Conservation (phyloP, 1,140 invertebrate species). For the Drosophila ficusphila region DNA sequence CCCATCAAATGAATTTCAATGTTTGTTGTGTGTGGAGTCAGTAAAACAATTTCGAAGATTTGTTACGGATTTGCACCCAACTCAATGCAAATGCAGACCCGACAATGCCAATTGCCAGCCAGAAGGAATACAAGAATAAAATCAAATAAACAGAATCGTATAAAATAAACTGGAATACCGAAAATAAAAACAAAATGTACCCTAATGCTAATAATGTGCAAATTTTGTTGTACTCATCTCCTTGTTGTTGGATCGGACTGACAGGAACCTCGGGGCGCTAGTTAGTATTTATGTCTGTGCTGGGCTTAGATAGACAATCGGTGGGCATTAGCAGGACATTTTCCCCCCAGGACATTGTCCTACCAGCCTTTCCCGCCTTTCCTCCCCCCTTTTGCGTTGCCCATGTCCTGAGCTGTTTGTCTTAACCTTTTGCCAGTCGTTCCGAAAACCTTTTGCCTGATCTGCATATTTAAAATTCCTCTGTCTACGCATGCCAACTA, state of each 20-base stretch:
- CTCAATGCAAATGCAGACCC: slow-evolving; percentile 43
- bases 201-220: slow-evolving; percentile 74
- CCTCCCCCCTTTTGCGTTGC: neutral
- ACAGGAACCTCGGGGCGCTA: slow-evolving; percentile 48
- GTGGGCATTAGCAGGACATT: slow-evolving; percentile 49
- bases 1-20: slow-evolving; percentile 68
- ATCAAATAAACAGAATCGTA: slow-evolving; percentile 33
- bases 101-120: slow-evolving; percentile 26
- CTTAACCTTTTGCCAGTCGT: slow-evolving; percentile 52
- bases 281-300: slow-evolving; percentile 60
- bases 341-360: slow-evolving; percentile 32
- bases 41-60: slow-evolving; percentile 73
- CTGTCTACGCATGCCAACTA: slow-evolving; percentile 49
- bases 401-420: slow-evolving; percentile 39
- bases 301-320: slow-evolving; percentile 47
- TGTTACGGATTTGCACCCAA: slow-evolving; percentile 73
- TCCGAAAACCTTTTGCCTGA: slow-evolving; percentile 59
- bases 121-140: slow-evolving; percentile 23
- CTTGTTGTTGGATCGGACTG: slow-evolving; percentile 1
- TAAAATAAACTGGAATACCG: slow-evolving; percentile 27
- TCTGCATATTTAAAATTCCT: slow-evolving; percentile 71
- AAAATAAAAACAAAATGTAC: slow-evolving; percentile 64
- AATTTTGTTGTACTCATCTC: slow-evolving; percentile 43
- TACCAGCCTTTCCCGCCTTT: neutral
- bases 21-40: slow-evolving; percentile 22